Conservation (phyloP, 2,113 vertebrate genomes). For the Trochalopteron elliotii region DNA sequence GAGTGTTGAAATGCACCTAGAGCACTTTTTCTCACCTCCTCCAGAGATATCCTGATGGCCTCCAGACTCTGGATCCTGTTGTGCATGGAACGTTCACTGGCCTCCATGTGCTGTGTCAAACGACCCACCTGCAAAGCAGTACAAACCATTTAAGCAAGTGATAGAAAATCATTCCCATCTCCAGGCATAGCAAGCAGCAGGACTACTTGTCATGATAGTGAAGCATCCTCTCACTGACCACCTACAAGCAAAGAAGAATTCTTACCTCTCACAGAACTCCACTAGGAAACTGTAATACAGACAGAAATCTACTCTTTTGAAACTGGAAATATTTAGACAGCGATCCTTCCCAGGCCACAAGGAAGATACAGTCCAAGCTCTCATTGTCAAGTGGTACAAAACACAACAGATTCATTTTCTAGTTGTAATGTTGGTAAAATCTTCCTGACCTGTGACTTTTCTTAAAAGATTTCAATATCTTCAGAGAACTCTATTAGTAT, state of each 20-base stretch:
- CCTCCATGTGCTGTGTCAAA: slow-evolving; percentile 80
- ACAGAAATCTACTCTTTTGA: background rate
- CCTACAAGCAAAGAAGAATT: background rate
- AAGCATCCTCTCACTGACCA: background rate
- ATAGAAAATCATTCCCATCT: background rate
- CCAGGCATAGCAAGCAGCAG: background rate
- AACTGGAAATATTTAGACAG: background rate
- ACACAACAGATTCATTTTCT: background rate
- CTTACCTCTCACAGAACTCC: background rate
- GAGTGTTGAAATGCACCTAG: fast-evolving
- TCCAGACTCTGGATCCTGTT: slow-evolving; percentile 88
- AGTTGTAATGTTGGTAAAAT: background rate
- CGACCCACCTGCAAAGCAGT: slow-evolving; percentile 79
- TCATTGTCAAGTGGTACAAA: background rate
- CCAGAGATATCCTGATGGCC: slow-evolving; percentile 79
- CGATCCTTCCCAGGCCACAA: background rate
- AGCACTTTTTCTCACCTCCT: slow-evolving; percentile 80
- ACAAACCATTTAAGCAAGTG: background rate
- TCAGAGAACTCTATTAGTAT: background rate
- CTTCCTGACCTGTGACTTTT: background rate
- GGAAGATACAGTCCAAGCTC: background rate
- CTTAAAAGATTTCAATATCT: background rate
- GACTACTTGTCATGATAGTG: fast-evolving
- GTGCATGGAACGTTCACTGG: slow-evolving; percentile 81
- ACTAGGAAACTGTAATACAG: background rate